phyloP scores from a whole-genome alignment of 2,113 vertebrate genomes.

The Alces alces region DNA sequence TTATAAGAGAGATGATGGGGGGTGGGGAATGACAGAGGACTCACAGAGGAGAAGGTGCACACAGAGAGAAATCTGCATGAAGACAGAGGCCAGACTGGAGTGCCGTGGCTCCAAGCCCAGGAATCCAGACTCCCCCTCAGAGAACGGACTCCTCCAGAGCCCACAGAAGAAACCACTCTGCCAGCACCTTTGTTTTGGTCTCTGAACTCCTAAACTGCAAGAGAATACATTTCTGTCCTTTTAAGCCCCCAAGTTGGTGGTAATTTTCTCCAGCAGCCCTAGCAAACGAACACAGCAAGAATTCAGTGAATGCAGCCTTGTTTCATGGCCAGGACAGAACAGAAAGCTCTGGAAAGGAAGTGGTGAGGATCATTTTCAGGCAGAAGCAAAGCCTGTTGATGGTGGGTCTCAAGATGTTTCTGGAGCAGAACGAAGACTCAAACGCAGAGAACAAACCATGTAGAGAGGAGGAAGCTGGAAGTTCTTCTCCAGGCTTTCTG shows the following conservation, averaged over 20 bases:
- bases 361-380: not conserved
- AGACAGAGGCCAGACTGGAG: not conserved
- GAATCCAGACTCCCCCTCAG: not conserved
- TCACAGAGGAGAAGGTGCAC: not conserved
- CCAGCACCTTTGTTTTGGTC: not conserved
- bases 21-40: not conserved
- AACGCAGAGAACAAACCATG: not conserved
- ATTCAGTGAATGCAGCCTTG: not conserved
- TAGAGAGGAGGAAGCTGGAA: too few species aligned
- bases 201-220: not conserved
- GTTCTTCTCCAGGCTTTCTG: not conserved
- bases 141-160: not conserved
- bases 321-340: not conserved
- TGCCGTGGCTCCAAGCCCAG: not conserved
- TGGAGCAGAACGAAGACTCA: not conserved
- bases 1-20: not conserved
- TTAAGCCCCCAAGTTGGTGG: not conserved
- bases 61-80: fast-evolving
- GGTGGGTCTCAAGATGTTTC: not conserved
- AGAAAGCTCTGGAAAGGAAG: not conserved
- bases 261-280: not conserved
- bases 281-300: not conserved
- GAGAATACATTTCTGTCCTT: not conserved
- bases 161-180: not conserved
- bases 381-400: not conserved